Conservation (phyloP, 2,888 invertebrate genomes). For the Temnothorax unifasciatus region DNA sequence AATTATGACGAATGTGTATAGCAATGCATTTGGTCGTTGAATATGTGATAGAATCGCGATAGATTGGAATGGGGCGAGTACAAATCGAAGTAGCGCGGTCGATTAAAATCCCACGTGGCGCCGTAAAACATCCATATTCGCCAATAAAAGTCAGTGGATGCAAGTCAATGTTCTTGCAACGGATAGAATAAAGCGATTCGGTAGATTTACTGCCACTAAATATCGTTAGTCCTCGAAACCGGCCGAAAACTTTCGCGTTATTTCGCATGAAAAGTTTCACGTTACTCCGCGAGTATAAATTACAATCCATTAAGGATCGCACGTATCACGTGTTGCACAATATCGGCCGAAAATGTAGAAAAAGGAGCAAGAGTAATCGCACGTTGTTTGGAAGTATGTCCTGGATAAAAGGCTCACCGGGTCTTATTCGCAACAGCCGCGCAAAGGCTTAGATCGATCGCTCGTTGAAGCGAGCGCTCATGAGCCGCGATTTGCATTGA, state of each 20-base stretch:
- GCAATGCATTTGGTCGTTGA: background rate
- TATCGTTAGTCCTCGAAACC: conserved; percentile 61
- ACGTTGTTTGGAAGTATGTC: background rate
- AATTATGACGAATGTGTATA: conserved; percentile 1
- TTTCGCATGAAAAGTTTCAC: conserved; percentile 60
- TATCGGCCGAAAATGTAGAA: background rate
- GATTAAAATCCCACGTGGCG: conserved; percentile 65
- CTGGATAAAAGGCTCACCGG: background rate
- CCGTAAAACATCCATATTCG: conserved; percentile 60
- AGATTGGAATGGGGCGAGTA: conserved; percentile 11
- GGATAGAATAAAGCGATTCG: conserved; percentile 70
- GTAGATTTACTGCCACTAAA: conserved; percentile 73
- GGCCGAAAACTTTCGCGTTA: conserved; percentile 66
- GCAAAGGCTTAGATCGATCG: conserved; percentile 36
- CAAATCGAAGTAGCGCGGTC: conserved; percentile 41
- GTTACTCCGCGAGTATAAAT: conserved; percentile 57
- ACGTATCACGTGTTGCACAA: conserved; percentile 2
- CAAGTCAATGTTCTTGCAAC: conserved; percentile 57
- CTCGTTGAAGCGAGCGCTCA: conserved; percentile 27
- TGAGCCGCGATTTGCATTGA: conserved; percentile 51
- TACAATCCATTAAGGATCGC: conserved; percentile 64
- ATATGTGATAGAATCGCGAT: background rate
- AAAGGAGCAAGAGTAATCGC: background rate
- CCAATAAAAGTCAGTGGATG: conserved; percentile 70
- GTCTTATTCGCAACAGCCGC: background rate